Base-by-base conservation (phyloP, 2,113 vertebrate species). In the Noctilio leporinus region DNA sequence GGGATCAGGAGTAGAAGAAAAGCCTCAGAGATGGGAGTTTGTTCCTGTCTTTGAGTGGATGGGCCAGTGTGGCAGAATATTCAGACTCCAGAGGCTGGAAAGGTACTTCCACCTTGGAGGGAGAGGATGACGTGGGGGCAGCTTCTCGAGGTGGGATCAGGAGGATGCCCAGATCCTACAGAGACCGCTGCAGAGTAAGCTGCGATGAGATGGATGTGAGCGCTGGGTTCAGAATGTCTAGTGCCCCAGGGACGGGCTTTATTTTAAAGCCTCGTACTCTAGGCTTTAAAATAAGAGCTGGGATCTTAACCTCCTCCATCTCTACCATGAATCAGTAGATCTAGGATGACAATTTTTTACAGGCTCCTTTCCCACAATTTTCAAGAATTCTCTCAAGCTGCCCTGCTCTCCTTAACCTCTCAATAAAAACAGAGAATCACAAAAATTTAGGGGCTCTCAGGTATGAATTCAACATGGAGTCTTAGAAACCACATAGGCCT, bases 221-320 rank as follows among this genome's bases (percentile, higher is more conserved):
- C 0, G 0, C 70, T 55, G 40, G 47, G 15, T 17, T 70, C 24
- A 51, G 22, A 76, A 10, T 14, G 10, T 4, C 57, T 59, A 24
- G 22, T 75, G 38, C 57, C 55, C 33, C 7, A 4, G 38, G 28
- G 24, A 2, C 53, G 51, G 69, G 67, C 26, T 26, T 30, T 33
- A 43, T 35, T 59, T 92, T 67, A 62, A 24, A 33, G 33, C 38
- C 33, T 87, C 28, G 72, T 4, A 77, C 19, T n/a, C 15, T 2
- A 2, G 10, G 33, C n/a, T n/a, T n/a, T n/a, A n/a, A n/a, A n/a
- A n/a, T n/a, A n/a, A 72, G 33, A 19, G 3, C 4, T 0, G 0
- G 77, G 59, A 57, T 17, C 65, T 85, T 45, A 59, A 59, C 7
- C 22, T 78, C 24, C 45, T 83, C 40, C 45, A 22, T 62, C 77